These are phyloP conservation scores for Sparus aurata DNA, from an alignment of 2,797 vertebrate species.

Conservation along the genomic window DNA sequence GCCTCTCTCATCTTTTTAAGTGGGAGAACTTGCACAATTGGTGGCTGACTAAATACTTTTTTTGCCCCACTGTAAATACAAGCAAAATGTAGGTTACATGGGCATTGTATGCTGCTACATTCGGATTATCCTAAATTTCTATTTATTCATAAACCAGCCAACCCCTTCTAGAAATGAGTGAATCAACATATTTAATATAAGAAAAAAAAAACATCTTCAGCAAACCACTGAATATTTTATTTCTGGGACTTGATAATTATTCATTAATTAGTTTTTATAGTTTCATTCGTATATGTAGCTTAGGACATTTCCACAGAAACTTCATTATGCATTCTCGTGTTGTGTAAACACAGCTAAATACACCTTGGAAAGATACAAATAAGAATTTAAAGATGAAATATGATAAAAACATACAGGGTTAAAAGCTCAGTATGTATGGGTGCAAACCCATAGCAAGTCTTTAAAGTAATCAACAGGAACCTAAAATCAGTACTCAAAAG, in stretches of 20 bases:
- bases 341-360: too few relatives aligned
- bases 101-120: neutral
- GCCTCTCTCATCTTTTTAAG: too few relatives aligned
- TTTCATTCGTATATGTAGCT: too few relatives aligned
- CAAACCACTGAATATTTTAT: too few relatives aligned
- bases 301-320: too few relatives aligned
- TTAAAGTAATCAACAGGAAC: slow-evolving; percentile 6
- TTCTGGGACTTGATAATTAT: too few relatives aligned
- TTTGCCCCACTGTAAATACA: too few relatives aligned
- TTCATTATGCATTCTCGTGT: too few relatives aligned
- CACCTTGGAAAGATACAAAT: neutral
- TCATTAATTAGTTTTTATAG: too few relatives aligned
- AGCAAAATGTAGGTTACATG: neutral
- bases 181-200: neutral
- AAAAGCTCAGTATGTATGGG: neutral
- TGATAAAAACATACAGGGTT: neutral
- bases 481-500: slow-evolving; percentile 8
- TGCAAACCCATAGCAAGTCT: neutral
- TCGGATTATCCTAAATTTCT: neutral
- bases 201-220: neutral
- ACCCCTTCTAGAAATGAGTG: neutral
- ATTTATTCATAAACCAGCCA: neutral
- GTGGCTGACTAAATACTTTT: too few relatives aligned
- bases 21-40: too few relatives aligned
- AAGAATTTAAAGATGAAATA: neutral